Percentiles rank a stretch among this genome's conserved stretches.
Evolutionary conservation across 2,888 invertebrate species (phyloP).

Genomic region (Sturmia bella): DNA sequence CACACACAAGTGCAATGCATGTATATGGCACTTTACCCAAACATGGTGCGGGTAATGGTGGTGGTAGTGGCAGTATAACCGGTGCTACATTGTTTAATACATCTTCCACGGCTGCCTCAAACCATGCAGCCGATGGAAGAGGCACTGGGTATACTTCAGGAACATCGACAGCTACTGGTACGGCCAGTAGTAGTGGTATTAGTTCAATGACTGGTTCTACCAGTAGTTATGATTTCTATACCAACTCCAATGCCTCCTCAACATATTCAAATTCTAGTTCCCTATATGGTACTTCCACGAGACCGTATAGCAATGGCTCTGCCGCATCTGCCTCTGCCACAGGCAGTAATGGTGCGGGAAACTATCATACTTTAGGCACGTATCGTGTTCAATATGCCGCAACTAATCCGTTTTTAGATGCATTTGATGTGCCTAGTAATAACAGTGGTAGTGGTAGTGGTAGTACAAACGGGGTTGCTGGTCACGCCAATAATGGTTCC

Average conservation of each 20-base stretch:
- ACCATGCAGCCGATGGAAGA: slow-evolving; percentile 59
- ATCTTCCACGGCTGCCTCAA: slow-evolving; percentile 64
- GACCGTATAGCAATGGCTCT: slow-evolving; percentile 76
- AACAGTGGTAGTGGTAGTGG: slow-evolving; percentile 64
- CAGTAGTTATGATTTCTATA: slow-evolving; percentile 81
- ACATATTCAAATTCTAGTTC: slow-evolving; percentile 67
- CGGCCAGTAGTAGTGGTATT: slow-evolving; percentile 80
- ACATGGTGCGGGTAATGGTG: slow-evolving; percentile 66
- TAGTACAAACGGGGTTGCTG: slow-evolving; percentile 45
- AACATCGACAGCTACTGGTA: slow-evolving; percentile 75
- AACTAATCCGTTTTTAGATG: slow-evolving; percentile 82
- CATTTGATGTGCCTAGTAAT: slow-evolving; percentile 78
- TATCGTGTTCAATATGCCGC: slow-evolving; percentile 82
- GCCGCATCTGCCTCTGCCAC: slow-evolving; percentile 22
- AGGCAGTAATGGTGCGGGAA: slow-evolving; percentile 74
- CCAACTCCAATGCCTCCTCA: slow-evolving; percentile 73
- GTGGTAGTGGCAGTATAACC: slow-evolving; percentile 71
- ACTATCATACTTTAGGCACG: slow-evolving; percentile 81
- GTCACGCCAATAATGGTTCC: slow-evolving; percentile 63
- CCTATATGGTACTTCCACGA: slow-evolving; percentile 72
- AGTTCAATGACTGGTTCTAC: slow-evolving; percentile 81
- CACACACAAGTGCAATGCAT: slow-evolving; percentile 78
- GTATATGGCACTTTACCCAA: slow-evolving; percentile 81
- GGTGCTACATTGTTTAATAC: slow-evolving; percentile 69
- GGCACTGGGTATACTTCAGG: slow-evolving; percentile 71